Evolutionary conservation across 2,113 vertebrate genomes (phyloP), one percentile per base, ranked within the genome.

Genomic region (Ifrita kowaldi): DNA sequence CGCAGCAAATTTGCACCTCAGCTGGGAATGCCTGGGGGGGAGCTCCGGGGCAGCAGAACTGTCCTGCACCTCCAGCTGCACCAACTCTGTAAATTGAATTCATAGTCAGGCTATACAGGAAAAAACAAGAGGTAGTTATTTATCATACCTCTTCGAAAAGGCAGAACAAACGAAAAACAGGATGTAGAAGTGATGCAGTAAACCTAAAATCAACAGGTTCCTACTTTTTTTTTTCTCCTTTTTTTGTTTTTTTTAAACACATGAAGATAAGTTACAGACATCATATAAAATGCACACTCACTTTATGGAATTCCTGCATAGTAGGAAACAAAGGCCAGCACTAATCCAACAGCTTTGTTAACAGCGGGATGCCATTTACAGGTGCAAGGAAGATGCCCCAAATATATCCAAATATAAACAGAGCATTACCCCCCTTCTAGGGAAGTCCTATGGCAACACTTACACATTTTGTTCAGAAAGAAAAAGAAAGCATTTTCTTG

Each of bases 231-330:
- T 26, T 11, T 24, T 3, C 1, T 10, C 4, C 1, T 23, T 28
- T 13, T 7, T 23, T 23, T 10, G 9, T 35, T 62, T 49, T 28
- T 94, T 95, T 88, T 95, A 87, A 97, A 97, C 84, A 96, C 89
- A 57, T 53, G 88, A 97, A 95, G 90, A 95, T 93, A 97, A 97
- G 84, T 95, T 93, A 97, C 95, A 97, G 93, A 96, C 91, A 89
- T 94, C 83, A 96, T 98, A 97, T 90, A 97, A 98, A 98, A 98
- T 20, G 33, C 95, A 97, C 88, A 96, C 94, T 86, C 89, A 96
- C 94, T 84, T 94, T 88, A 97, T 93, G 93, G 96, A 88, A 96
- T 92, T 98, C 98, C 98, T 98, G 98, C 98, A 98, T 97, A 91
- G 98, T 98, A 98, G 98, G 98, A 97, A 98, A 97, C 95, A 97